A percentile compares a stretch with the other conserved stretches of the same genome.
Conservation (phyloP, 2,113 vertebrate species). For the Rhea pennata region DNA sequence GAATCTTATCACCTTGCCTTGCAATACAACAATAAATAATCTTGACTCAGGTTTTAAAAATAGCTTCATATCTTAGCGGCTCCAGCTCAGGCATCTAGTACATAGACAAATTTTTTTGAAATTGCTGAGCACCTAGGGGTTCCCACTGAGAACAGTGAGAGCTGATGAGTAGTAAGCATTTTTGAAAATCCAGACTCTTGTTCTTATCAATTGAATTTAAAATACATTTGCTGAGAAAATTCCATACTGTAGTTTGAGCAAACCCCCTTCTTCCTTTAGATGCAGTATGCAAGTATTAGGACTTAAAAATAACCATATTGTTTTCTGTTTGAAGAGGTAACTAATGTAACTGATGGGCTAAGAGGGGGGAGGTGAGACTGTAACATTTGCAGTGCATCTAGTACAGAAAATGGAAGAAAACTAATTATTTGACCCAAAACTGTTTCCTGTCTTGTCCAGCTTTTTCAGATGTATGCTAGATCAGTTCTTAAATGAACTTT, state of each 20-base stretch:
- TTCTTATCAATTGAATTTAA: conserved; percentile 5
- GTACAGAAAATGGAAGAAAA: neutral
- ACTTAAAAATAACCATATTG: neutral
- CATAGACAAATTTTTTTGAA: neutral
- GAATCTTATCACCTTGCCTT: neutral
- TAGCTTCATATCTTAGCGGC: neutral
- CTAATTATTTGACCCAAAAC: neutral
- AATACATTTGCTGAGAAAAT: neutral
- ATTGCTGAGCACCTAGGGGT: neutral
- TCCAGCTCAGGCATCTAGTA: neutral
- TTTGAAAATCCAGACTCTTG: neutral
- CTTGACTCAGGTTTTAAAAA: conserved; percentile 3
- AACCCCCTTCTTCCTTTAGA: neutral
- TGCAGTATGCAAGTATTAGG: neutral
- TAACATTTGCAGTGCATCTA: neutral
- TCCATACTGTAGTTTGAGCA: neutral
- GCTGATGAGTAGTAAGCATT: neutral
- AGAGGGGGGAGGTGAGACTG: neutral
- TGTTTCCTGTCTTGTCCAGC: neutral
- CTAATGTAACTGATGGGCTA: neutral
- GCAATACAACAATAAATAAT: neutral
- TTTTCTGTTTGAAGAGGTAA: neutral
- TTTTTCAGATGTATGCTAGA: neutral
- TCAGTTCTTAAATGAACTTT: neutral
- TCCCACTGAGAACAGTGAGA: neutral